Base-by-base conservation (phyloP, 1,140 invertebrate genomes). In the Eufriesea mexicana region DNA sequence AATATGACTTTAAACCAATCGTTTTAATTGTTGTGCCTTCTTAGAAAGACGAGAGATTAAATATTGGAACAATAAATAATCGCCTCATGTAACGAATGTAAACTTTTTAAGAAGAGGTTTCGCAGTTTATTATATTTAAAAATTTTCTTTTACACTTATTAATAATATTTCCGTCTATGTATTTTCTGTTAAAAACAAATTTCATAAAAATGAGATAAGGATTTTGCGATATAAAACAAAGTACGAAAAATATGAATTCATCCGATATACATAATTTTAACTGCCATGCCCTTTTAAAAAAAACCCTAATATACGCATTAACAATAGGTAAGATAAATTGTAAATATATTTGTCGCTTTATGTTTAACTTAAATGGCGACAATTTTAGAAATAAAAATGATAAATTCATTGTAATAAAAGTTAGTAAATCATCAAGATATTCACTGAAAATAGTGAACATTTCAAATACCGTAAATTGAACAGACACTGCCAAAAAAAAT, bases 281-380 rank as follows among this genome's bases (percentile, higher is more conserved):
- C 77, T 81, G 73, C 78, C 73, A 87, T 78, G 47, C 54, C 47
- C 35, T 54, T 76, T 45, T n/a, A n/a, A n/a, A 70, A 64, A 28
- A 74, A 73, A 42, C 71, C 49, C 61, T 25, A 77, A 71, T 70
- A 62, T 51, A 70, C 20, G 49, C 68, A 57, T 74, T 51, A 68
- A 57, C 54, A 73, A 35, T 85, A 85, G 61, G 23, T 55, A 66
- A 62, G n/a, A 42, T 54, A 72, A 71, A 88, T 83, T 85, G 86
- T 88, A 88, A 85, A 88, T 85, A 88, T 51, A 87, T 28, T 83
- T 84, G 77, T 85, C 79, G 62, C 70, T 87, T 67, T 81, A 80
- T 75, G 51, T 66, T 77, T 57, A 79, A 77, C 28, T 83, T 83
- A 83, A 68, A 70, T 77, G 59, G 66, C 59, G 49, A 54, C 74